Evolutionary conservation across 2,888 invertebrate species (phyloP), one percentile per base, ranked within the genome.

Genomic region (Heliconius erato): DNA sequence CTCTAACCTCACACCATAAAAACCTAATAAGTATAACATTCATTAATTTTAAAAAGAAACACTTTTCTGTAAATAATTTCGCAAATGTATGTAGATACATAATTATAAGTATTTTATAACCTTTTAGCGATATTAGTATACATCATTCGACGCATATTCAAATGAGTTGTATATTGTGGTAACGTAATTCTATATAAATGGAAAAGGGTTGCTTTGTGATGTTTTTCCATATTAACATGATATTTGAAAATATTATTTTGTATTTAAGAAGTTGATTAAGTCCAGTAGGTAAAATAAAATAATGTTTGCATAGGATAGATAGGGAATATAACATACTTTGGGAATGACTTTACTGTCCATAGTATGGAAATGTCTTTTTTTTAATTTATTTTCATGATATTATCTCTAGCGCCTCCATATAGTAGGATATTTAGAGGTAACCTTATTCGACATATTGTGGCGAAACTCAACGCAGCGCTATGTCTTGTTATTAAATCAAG

Each of bases 111-210:
- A 40, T 76, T 76, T 76, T 63, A 76, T 76, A 76, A 76, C 76
- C 76, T 76, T 76, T 76, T 76, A 76, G 35, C 63, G n/a, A 63
- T 76, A 76, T 76, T 76, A 76, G 63, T 63, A 63, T 63, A 76
- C 40, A 63, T 35, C 63, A 76, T 76, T 76, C 76, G 76, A 63
- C 59, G 63, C 76, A 63, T 76, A 76, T 76, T 63, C 35, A 63
- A 76, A 76, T 76, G 76, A 76, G 76, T 63, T 40, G 63, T 76
- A 63, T 76, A 76, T 76, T 76, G 35, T 63, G 76, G 35, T 63
- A 76, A 40, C n/a, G 76, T 76, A 35, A 76, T 40, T 76, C 76
- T 40, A 35, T 63, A 76, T 76, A 63, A 63, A 76, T 76, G 59
- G 32, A 63, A 76, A 76, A 76, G 63, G 76, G 63, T 76, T 76